These are phyloP conservation scores for Metridium senile DNA, from an alignment of 92 coral and sea anemone species.

Conservation along the genomic window DNA sequence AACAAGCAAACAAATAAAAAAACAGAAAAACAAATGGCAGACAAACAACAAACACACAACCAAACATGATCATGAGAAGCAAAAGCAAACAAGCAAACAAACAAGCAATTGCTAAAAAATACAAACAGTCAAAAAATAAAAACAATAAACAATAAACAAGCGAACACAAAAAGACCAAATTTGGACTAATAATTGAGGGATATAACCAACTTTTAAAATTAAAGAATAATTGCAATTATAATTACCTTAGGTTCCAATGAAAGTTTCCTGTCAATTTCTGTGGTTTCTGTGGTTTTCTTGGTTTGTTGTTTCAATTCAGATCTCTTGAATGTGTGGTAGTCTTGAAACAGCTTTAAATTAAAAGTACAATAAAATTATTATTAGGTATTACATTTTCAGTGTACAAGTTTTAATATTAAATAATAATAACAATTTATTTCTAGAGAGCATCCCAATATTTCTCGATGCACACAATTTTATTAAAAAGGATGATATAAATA, in stretches of 20 bases:
- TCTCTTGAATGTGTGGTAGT: conserved; percentile 28
- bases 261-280: conserved; percentile 30
- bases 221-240: not conserved
- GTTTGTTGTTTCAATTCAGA: conserved; percentile 22
- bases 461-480: not conserved
- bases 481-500: no score
- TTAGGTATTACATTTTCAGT: not conserved
- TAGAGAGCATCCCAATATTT: no score
- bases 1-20: no score
- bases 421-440: no score
- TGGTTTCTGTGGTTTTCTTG: not conserved
- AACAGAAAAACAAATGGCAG: no score
- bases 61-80: no score
- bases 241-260: conserved; percentile 17
- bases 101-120: no score
- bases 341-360: conserved; percentile 22
- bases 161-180: not conserved
- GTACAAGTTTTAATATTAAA: not conserved
- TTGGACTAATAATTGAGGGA: not conserved
- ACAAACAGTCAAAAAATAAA: not conserved
- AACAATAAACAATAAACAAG: not conserved
- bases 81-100: no score
- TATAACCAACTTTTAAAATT: not conserved
- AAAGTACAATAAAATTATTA: not conserved
- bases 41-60: no score